Evolutionary conservation across 2,797 vertebrate genomes (phyloP), one percentile per base, ranked within the genome.

Genomic region (Hapalemur alaotrensis): DNA sequence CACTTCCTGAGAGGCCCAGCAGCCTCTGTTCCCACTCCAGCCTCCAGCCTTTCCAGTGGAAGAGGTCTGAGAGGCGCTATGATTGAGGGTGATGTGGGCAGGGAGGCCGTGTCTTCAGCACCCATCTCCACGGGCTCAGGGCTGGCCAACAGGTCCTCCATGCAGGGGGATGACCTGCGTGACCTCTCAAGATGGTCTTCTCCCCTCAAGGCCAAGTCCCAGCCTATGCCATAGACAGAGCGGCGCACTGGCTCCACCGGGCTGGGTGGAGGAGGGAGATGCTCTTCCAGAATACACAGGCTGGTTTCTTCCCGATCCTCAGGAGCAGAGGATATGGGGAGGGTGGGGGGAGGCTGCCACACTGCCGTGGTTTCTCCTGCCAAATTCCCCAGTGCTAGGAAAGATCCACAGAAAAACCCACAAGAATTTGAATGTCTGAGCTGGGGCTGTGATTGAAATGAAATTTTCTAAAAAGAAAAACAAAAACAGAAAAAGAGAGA

Each of bases 371-470:
- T 96, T 98, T 95, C 91, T 97, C 94, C 93, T 54, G 72, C 94
- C 96, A 97, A 97, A 97, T 97, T 97, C 92, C 96, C 94, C 84
- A 94, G 92, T 88, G 93, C 90, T 97, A 95, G 97, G 96, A 97
- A 98, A 97, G 95, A 97, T 93, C 96, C 97, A 97, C 97, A 97
- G 91, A 84, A 96, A 97, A 97, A 96, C 95, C 98, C 97, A 97
- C 98, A 98, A 98, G 96, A 97, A 98, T 97, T 97, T 97, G 95
- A 96, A 98, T 48, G 95, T 96, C 96, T 97, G 93, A 89, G 95
- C 76, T 96, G 89, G 88, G 95, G 79, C 92, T 88, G 91, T 86
- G 83, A 95, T 67, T 76, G 89, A 96, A 96, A 97, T 94, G 89
- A 96, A 95, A 57, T 67, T 97, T 96, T 93, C 89, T 46, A 67